Conservation (phyloP, 2,113 vertebrate species). For the Oreocharis arfaki region DNA sequence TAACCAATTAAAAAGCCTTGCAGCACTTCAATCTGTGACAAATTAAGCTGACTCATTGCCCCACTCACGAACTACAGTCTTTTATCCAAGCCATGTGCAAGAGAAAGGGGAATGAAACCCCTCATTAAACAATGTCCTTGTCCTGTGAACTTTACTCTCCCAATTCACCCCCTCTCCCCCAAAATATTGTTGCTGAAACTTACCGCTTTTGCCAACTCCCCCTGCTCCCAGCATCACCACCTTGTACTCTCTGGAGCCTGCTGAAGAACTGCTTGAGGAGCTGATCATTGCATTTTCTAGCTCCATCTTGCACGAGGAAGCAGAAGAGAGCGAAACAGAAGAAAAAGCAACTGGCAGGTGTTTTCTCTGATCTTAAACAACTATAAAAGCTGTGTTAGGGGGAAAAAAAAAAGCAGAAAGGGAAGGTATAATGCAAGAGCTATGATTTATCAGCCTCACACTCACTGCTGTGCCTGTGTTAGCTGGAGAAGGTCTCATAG, state of each 20-base stretch:
- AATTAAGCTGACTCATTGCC: constrained; percentile 47
- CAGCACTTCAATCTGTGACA: background rate
- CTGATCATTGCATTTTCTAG: constrained; percentile 61
- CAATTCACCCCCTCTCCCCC: background rate
- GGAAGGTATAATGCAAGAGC: constrained; percentile 50
- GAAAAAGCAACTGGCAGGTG: constrained; percentile 55
- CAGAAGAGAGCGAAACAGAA: background rate
- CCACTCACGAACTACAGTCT: background rate
- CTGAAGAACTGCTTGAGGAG: constrained; percentile 40
- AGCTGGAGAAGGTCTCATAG: constrained; percentile 75
- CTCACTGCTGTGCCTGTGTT: constrained; percentile 59
- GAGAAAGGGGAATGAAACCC: background rate
- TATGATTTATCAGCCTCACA: constrained; percentile 54
- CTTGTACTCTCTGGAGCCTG: constrained; percentile 73
- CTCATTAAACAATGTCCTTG: background rate
- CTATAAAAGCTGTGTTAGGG: constrained; percentile 46
- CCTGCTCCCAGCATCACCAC: constrained; percentile 76
- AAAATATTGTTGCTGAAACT: constrained; percentile 46
- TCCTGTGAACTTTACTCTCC: background rate
- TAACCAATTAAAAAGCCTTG: background rate
- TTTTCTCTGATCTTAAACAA: constrained; percentile 59
- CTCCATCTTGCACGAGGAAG: constrained; percentile 66
- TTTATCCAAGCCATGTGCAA: background rate
- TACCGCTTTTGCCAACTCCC: constrained; percentile 77
- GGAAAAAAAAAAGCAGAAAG: background rate